A percentile compares a stretch with the other conserved stretches of the same genome.
Evolutionary conservation across 2,113 vertebrate genomes (phyloP).

Genomic region (Ranitomeya variabilis): DNA sequence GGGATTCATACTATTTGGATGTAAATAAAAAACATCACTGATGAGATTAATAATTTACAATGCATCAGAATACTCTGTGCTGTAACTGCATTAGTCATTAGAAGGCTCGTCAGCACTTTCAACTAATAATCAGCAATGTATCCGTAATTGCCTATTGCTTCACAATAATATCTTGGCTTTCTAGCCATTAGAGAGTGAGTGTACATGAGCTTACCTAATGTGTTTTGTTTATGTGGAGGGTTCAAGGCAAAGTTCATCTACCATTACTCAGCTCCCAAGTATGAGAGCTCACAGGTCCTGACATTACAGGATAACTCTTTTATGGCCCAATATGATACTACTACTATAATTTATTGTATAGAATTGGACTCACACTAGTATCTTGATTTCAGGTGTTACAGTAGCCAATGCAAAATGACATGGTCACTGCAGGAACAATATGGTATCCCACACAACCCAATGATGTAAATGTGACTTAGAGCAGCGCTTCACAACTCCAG

Average conservation of each 20-base stretch:
- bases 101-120: neutral
- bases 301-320: too few species aligned
- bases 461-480: too few species aligned
- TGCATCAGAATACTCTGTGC: neutral
- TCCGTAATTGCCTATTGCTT: neutral
- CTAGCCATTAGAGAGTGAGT: neutral
- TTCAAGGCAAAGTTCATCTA: neutral
- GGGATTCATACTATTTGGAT: neutral
- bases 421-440: too few species aligned
- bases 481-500: too few species aligned
- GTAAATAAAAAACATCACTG: neutral
- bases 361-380: too few species aligned
- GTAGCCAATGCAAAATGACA: too few species aligned
- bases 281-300: too few species aligned
- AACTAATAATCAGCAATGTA: neutral
- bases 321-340: too few species aligned
- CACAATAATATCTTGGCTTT: neutral
- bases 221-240: neutral
- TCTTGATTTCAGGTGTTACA: too few species aligned
- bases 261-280: too few species aligned
- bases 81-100: conserved; percentile 5
- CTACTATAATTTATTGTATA: too few species aligned
- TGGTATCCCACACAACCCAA: too few species aligned
- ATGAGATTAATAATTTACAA: neutral
- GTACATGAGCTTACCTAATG: neutral